Base-by-base conservation (phyloP, 2,888 invertebrate species). In the Cantharis flavilabris region DNA sequence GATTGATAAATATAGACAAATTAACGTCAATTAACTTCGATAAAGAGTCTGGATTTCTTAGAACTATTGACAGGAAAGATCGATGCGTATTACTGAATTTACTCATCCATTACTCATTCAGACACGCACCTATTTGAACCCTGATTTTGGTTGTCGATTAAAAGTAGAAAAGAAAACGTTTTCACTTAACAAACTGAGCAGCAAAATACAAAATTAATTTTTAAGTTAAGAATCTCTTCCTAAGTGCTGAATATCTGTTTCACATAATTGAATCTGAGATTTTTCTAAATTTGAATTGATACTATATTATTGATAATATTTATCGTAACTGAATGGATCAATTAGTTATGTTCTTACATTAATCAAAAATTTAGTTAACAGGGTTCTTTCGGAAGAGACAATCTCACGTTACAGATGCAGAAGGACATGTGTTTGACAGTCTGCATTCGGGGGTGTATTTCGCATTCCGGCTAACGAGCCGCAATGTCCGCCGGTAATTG, bases 1-100 rank as follows among this genome's bases (percentile, higher is more conserved):
- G 84, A 84, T 84, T 84, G 85, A 84, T 85, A 85, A 85, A 84
- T 83, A 83, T 83, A 83, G 82, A 84, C 84, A 85, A 85, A 86
- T 86, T 85, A 85, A 85, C 82, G 84, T 86, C 85, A 85, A 86
- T 86, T 86, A 86, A 83, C 79, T 80, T 77, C 82, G 80, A 83
- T 84, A 83, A 84, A 82, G 83, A 82, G 82, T 81, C 82, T 82
- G 80, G 81, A 83, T 83, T 83, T 83, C 82, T 82, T 80, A 78
- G 82, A 82, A 84, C 81, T 82, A 84, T 85, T 82, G 85, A 84
- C 85, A 84, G 73, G 70, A 71, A 81, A 85, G 86, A 85, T 85
- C 82, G 85, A 86, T 86, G 84, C 79, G 81, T 83, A 81, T 82
- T 84, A 84, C 83, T 82, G 80, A 78, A 83, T 81, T 80, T 80